These are phyloP conservation scores for Drosophila subpulchrella DNA, from an alignment of 1,140 invertebrate genomes.

Conservation along the genomic window DNA sequence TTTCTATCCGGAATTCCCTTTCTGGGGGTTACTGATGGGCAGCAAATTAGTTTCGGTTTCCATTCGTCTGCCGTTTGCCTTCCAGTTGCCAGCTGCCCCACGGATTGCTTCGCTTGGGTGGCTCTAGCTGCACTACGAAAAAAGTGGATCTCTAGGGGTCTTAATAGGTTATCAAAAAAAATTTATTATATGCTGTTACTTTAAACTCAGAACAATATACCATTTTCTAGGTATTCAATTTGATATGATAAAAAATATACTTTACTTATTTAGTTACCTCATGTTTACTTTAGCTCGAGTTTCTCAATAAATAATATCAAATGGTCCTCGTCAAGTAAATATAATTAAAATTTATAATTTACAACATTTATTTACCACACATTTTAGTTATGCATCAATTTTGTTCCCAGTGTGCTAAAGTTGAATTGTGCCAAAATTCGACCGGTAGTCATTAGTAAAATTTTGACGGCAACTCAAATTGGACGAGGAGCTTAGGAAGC, in stretches of 20 bases:
- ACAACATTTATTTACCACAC: too few species aligned
- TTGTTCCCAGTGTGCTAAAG: conserved; percentile 6
- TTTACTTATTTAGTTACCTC: too few species aligned
- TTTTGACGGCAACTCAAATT: conserved; percentile 65
- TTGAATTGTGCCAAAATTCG: conserved; percentile 36
- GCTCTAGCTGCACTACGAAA: conserved; percentile 1
- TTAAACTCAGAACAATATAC: too few species aligned
- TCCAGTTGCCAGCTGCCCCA: conserved; percentile 33
- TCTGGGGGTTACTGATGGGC: conserved; percentile 17
- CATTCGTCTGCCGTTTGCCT: conserved; percentile 58
- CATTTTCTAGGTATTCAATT: too few species aligned
- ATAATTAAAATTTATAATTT: too few species aligned
- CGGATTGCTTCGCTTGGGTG: conserved; percentile 23
- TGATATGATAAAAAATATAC: too few species aligned
- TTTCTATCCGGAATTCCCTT: neutral
- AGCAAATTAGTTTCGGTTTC: conserved; percentile 76
- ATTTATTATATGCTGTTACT: too few species aligned
- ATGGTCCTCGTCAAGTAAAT: too few species aligned
- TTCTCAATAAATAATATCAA: too few species aligned
- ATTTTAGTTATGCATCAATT: neutral
- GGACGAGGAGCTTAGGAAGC: neutral
- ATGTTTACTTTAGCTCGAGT: too few species aligned
- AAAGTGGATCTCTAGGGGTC: neutral
- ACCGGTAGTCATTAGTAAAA: conserved; percentile 68
- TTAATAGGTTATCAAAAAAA: too few species aligned